Evolutionary conservation across 2,797 vertebrate species (phyloP).

Genomic region (Podarcis siculus): DNA sequence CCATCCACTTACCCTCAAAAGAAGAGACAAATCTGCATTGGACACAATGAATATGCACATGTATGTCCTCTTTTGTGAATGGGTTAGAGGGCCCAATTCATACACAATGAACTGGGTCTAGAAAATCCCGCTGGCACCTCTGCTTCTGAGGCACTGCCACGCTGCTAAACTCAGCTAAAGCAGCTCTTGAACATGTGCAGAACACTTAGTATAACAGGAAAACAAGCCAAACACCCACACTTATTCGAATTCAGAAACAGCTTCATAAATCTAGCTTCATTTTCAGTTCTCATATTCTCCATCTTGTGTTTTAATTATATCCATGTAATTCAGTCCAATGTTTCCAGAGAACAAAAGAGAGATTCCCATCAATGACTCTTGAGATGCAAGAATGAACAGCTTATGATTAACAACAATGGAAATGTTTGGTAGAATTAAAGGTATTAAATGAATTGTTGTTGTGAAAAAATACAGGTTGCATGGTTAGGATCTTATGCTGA

Average conservation of each 20-base stretch:
- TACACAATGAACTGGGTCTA: too few species aligned
- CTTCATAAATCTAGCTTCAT: conserved; percentile 42
- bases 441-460: background rate
- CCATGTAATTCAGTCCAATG: conserved; percentile 48
- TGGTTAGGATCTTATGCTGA: background rate
- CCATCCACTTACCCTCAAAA: too few species aligned
- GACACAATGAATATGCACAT: too few species aligned
- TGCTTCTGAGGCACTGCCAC: background rate
- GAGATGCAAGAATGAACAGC: too few species aligned
- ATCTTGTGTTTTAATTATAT: background rate
- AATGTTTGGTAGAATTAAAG: background rate
- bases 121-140: too few species aligned
- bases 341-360: conserved; percentile 56
- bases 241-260: conserved; percentile 8
- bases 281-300: conserved; percentile 44
- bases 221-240: conserved; percentile 21
- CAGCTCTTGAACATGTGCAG: conserved; percentile 16
- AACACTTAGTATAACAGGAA: conserved; percentile 26
- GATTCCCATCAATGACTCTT: background rate
- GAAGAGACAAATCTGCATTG: too few species aligned
- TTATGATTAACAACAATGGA: background rate
- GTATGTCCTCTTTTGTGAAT: too few species aligned
- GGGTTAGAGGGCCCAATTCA: too few species aligned
- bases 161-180: conserved; percentile 46
- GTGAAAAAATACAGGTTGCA: background rate